Evolutionary conservation across 2,797 vertebrate genomes (phyloP).

Genomic region (Hippoglossus hippoglossus): DNA sequence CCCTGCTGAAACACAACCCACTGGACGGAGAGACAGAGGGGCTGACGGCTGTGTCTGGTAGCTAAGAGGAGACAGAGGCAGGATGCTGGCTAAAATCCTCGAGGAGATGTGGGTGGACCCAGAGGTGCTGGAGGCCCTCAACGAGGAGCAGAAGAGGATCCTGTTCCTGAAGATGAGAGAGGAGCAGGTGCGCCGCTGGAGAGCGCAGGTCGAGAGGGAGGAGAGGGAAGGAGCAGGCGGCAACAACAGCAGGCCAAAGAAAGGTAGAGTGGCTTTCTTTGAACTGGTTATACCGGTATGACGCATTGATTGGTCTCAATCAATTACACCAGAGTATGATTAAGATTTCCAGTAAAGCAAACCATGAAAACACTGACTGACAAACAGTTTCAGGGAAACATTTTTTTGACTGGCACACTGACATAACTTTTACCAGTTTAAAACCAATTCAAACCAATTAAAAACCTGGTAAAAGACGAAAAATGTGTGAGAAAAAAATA

Average conservation of each 20-base stretch:
- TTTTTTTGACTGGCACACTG: not conserved
- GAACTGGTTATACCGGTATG: not conserved
- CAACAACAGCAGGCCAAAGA: constrained; percentile 54
- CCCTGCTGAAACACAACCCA: constrained; percentile 53
- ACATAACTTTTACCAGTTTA: not conserved
- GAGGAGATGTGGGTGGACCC: constrained; percentile 87
- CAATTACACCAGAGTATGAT: not conserved
- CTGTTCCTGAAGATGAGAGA: constrained; percentile 88
- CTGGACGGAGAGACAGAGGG: constrained; percentile 12
- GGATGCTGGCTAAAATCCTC: constrained; percentile 87
- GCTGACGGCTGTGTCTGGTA: not conserved
- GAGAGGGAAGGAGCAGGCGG: constrained; percentile 11
- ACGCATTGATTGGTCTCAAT: not conserved
- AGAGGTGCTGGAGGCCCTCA: constrained; percentile 84
- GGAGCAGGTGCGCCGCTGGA: constrained; percentile 87
- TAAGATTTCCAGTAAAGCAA: not conserved
- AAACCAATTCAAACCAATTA: no score
- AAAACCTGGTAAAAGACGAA: no score
- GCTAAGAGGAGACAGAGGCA: constrained; percentile 32
- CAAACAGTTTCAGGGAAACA: constrained; percentile 2
- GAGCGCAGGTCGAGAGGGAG: constrained; percentile 77
- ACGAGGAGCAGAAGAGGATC: constrained; percentile 86
- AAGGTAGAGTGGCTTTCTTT: constrained; percentile 72
- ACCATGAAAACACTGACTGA: not conserved
- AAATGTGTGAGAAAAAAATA: no score